phyloP scores from a whole-genome alignment of 1,140 invertebrate genomes.

The Bradysia coprophila region DNA sequence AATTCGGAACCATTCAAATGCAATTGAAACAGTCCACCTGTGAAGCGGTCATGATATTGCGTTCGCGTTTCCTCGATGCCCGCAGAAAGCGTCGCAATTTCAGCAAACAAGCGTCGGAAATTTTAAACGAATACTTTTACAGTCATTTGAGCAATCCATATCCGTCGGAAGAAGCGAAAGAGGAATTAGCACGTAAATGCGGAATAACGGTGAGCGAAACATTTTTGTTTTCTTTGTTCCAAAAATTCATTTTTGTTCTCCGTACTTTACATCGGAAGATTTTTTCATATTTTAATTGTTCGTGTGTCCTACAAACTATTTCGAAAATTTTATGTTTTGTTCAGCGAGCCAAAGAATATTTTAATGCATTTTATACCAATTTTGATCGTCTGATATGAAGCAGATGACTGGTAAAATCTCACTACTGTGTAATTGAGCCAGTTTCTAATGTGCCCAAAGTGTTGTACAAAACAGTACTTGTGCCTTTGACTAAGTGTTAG shows the following conservation, averaged over 20 bases:
- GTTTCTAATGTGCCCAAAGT: too few species aligned
- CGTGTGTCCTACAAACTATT: too few species aligned
- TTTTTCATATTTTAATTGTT: conserved; percentile 5
- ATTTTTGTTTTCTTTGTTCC: background rate
- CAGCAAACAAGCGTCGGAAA: conserved; percentile 99
- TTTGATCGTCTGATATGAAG: too few species aligned
- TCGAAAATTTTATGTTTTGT: too few species aligned
- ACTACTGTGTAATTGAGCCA: too few species aligned
- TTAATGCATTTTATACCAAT: too few species aligned
- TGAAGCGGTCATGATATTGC: conserved; percentile 99
- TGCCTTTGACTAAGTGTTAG: too few species aligned
- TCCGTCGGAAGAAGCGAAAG: conserved; percentile 98
- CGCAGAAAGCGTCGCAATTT: conserved; percentile 98
- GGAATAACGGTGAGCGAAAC: conserved; percentile 85
- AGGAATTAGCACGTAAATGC: conserved; percentile 98
- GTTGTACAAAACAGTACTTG: too few species aligned
- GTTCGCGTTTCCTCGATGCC: conserved; percentile 81
- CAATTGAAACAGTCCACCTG: conserved; percentile 99
- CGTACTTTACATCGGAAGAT: too few species aligned
- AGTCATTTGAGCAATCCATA: conserved; percentile 99
- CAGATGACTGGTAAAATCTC: too few species aligned
- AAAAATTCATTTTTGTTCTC: conserved; percentile 1
- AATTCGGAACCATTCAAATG: conserved; percentile 99
- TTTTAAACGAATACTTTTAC: conserved; percentile 99
- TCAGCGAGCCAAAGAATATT: too few species aligned